Conservation (phyloP, 2,888 invertebrate genomes). For the Poecilobothrus nobilitatus region DNA sequence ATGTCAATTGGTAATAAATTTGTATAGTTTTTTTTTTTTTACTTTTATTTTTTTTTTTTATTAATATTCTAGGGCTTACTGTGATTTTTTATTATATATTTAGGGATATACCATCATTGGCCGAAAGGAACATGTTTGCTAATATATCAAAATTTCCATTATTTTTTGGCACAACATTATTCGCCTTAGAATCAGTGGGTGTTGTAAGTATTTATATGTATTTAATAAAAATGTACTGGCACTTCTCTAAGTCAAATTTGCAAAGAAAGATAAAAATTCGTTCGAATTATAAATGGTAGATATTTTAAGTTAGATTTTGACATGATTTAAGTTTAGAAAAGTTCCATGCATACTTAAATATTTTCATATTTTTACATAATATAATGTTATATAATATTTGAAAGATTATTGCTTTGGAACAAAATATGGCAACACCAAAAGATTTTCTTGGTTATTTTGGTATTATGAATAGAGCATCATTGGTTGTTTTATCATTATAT, state of each 20-base stretch:
- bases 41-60: neutral
- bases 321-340: no score
- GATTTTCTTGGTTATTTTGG: conserved; percentile 86
- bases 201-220: conserved; percentile 53
- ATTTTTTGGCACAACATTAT: conserved; percentile 89
- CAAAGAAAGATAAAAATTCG: no score
- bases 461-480: conserved; percentile 85
- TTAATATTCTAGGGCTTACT: conserved; percentile 48
- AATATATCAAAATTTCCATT: conserved; percentile 58
- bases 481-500: conserved; percentile 74
- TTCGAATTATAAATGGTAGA: no score
- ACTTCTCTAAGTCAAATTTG: no score
- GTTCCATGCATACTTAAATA: no score
- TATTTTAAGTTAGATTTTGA: no score
- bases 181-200: conserved; percentile 78
- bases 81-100: conserved; percentile 81
- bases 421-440: conserved; percentile 86
- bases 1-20: conserved; percentile 57
- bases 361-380: neutral
- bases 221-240: neutral
- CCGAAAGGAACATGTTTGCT: conserved; percentile 43
- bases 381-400: neutral
- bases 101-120: conserved; percentile 50
- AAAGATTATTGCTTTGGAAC: conserved; percentile 90
- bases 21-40: neutral